These are phyloP conservation scores for Enteromius argenteus DNA, from an alignment of 2,797 vertebrate genomes.

Conservation along the genomic window DNA sequence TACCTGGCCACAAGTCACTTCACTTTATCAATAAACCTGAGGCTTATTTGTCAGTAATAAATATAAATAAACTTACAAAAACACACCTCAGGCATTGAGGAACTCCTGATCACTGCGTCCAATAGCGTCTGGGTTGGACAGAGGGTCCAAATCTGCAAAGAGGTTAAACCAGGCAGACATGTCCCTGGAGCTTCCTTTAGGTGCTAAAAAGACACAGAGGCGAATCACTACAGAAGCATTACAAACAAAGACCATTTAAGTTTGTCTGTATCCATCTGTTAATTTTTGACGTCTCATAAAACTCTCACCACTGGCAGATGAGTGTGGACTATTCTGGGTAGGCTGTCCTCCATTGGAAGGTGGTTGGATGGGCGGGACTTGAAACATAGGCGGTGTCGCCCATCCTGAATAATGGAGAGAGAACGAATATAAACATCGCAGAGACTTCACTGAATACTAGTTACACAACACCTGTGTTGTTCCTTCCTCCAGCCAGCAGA, in stretches of 20 bases:
- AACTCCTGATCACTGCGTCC: slow-evolving; percentile 83
- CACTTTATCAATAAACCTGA: no score
- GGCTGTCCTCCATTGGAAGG: slow-evolving; percentile 68
- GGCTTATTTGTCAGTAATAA: not conserved
- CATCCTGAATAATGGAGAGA: slow-evolving; percentile 73
- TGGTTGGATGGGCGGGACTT: slow-evolving; percentile 75
- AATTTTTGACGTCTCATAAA: not conserved
- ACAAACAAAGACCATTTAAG: not conserved
- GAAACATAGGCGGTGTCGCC: slow-evolving; percentile 83
- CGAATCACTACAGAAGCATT: not conserved
- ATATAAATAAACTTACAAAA: slow-evolving; percentile 9
- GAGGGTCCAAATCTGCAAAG: slow-evolving; percentile 84
- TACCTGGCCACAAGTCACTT: no score
- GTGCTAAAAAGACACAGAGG: slow-evolving; percentile 49
- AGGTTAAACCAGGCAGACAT: slow-evolving; percentile 85
- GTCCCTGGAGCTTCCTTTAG: slow-evolving; percentile 73
- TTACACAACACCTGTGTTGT: not conserved
- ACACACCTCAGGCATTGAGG: slow-evolving; percentile 77
- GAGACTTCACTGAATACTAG: not conserved
- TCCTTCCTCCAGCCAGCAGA: slow-evolving; percentile 45
- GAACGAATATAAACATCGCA: not conserved
- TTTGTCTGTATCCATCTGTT: not conserved
- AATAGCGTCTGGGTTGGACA: slow-evolving; percentile 84
- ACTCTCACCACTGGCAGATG: slow-evolving; percentile 69
- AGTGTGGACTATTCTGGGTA: slow-evolving; percentile 68